Percentiles rank a stretch among this genome's conserved stretches.
Evolutionary conservation across 2,797 vertebrate genomes (phyloP).

Genomic region (Triplophysa bombifrons): DNA sequence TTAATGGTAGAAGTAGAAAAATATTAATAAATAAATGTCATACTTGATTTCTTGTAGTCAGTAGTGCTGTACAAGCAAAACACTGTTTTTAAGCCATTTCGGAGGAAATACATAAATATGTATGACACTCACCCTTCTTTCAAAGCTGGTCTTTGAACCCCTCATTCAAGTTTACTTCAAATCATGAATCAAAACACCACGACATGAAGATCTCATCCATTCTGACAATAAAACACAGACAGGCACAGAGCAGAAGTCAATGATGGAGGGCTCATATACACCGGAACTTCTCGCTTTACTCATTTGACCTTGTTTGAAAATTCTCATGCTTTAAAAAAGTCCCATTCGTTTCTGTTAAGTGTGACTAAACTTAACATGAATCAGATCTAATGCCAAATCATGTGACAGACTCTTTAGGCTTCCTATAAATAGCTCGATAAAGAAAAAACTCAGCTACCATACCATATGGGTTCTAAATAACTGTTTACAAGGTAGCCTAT

Average conservation of each 20-base stretch:
- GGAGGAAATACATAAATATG: too few species aligned
- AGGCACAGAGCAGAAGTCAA: constrained; percentile 3
- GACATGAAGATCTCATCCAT: constrained; percentile 5
- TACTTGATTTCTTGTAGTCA: too few species aligned
- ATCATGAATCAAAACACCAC: constrained; percentile 11
- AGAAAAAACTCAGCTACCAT: not conserved
- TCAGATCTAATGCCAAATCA: not conserved
- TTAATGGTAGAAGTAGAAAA: too few species aligned
- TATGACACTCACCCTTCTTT: constrained; percentile 8
- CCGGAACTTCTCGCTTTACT: not conserved
- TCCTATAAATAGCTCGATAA: not conserved
- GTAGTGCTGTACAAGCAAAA: not conserved
- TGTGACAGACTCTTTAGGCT: not conserved
- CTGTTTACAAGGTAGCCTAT: too few species aligned
- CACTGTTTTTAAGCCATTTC: too few species aligned
- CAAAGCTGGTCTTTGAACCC: not conserved
- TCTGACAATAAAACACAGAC: constrained; percentile 1
- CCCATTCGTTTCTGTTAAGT: not conserved
- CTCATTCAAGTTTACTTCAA: constrained; percentile 7
- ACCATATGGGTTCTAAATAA: too few species aligned
- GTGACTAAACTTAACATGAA: constrained; percentile 24
- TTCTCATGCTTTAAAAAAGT: constrained; percentile 19
- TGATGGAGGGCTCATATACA: not conserved
- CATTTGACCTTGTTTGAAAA: constrained; percentile 2
- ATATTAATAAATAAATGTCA: too few species aligned